These are phyloP conservation scores for Melipona bicolor DNA, from an alignment of 2,888 invertebrate species.

Conservation along the genomic window DNA sequence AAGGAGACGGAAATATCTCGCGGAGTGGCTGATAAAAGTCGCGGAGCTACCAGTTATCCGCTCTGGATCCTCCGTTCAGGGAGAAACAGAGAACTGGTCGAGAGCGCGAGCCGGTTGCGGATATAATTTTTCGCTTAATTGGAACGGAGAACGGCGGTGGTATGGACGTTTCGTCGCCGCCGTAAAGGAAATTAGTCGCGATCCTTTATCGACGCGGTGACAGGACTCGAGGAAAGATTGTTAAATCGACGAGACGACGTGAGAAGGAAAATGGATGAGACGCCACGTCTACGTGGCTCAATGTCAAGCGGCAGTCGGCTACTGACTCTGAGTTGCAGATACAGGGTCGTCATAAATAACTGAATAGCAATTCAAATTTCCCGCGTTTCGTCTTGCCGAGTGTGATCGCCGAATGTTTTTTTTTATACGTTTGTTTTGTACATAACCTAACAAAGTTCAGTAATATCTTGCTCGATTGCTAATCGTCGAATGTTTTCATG, in stretches of 20 bases:
- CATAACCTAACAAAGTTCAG: no score
- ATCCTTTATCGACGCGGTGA: slow-evolving; percentile 54
- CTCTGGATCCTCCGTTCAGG: not conserved
- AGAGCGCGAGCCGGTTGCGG: not conserved
- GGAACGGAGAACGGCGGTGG: slow-evolving; percentile 26
- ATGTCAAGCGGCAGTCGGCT: slow-evolving; percentile 59
- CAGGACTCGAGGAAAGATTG: slow-evolving; percentile 27
- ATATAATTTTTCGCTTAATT: slow-evolving; percentile 21
- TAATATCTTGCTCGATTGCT: no score
- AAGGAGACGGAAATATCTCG: not conserved
- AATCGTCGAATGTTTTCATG: no score
- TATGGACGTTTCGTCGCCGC: slow-evolving; percentile 10
- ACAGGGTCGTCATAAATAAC: no score
- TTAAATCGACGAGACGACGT: slow-evolving; percentile 54
- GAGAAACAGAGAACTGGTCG: no score
- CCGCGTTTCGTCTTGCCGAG: no score
- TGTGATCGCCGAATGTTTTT: no score
- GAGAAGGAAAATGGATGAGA: slow-evolving; percentile 51
- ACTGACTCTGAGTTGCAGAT: slow-evolving; percentile 18
- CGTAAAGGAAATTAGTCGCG: slow-evolving; percentile 40
- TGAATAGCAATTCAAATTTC: no score
- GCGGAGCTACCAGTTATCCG: not conserved
- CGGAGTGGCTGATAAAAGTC: not conserved
- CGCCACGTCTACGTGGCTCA: slow-evolving; percentile 42
- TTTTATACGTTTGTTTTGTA: no score